phyloP scores from a whole-genome alignment of 2,888 invertebrate genomes.

The Prosapia bicincta region DNA sequence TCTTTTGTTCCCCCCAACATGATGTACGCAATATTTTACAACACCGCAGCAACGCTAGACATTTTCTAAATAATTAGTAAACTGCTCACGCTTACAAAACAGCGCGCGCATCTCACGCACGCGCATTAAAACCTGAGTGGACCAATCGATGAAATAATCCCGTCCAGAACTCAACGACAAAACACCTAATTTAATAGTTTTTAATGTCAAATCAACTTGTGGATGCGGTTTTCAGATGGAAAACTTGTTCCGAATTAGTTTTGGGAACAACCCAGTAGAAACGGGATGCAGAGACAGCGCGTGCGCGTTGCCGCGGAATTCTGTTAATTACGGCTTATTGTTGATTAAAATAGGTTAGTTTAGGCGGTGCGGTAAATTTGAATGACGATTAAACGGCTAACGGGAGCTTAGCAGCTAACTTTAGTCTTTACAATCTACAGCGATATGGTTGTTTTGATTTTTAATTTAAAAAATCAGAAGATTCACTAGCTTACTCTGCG shows the following conservation, averaged over 20 bases:
- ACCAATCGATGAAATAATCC: background rate
- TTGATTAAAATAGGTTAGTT: background rate
- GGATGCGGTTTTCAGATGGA: background rate
- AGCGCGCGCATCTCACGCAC: background rate
- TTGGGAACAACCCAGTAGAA: background rate
- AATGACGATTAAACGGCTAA: background rate
- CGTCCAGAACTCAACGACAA: background rate
- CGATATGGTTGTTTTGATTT: too few species aligned
- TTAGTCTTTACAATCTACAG: background rate
- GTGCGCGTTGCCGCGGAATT: background rate
- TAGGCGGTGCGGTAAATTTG: background rate
- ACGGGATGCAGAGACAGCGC: background rate
- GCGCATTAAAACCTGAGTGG: background rate
- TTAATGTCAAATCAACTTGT: background rate
- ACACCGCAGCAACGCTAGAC: background rate
- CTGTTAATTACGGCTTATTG: background rate
- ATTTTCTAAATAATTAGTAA: background rate
- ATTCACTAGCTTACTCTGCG: too few species aligned
- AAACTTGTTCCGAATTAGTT: background rate
- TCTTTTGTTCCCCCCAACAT: too few species aligned
- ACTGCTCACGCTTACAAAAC: background rate
- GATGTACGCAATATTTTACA: too few species aligned
- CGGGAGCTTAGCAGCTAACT: background rate
- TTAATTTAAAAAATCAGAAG: too few species aligned
- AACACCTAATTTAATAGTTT: conserved; percentile 2